Percentiles rank a stretch among this genome's conserved stretches.
Conservation (phyloP, 2,888 invertebrate genomes). For the Drosophila mulleri region DNA sequence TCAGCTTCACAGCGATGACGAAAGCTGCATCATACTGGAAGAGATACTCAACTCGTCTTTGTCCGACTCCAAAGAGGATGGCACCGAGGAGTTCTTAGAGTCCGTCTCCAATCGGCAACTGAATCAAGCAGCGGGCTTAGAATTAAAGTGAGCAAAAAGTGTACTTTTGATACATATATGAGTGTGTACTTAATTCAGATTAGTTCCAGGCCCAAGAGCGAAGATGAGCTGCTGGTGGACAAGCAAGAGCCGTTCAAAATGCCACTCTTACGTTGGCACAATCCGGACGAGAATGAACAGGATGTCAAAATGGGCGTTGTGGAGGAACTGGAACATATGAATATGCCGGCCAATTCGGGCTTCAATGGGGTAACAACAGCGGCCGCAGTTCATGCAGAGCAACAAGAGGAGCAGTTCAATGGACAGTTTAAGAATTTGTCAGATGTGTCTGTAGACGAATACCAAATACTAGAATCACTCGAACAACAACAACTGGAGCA, state of each 20-base stretch:
- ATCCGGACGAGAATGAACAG: constrained; percentile 31
- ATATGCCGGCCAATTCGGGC: background rate
- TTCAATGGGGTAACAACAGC: constrained; percentile 2
- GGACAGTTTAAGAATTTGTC: background rate
- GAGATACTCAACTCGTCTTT: constrained; percentile 29
- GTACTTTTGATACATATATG: background rate
- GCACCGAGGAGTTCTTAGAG: constrained; percentile 28
- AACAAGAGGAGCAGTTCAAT: background rate
- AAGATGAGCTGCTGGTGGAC: background rate
- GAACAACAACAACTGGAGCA: background rate
- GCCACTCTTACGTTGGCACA: constrained; percentile 56
- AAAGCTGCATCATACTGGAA: constrained; percentile 32
- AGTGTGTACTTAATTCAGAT: background rate
- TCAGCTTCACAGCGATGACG: constrained; percentile 45
- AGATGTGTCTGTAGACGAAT: background rate
- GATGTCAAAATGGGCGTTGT: constrained; percentile 35
- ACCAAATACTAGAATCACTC: background rate
- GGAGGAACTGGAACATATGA: constrained; percentile 3
- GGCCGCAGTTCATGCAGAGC: background rate
- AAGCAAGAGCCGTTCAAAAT: constrained; percentile 10
- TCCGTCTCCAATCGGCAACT: constrained; percentile 16
- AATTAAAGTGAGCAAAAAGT: constrained; percentile 17
- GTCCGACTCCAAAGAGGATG: constrained; percentile 22
- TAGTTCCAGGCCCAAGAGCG: constrained; percentile 3
- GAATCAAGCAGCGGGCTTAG: background rate